Evolutionary conservation across 2,113 vertebrate species (phyloP).

Genomic region (Sitta europaea): DNA sequence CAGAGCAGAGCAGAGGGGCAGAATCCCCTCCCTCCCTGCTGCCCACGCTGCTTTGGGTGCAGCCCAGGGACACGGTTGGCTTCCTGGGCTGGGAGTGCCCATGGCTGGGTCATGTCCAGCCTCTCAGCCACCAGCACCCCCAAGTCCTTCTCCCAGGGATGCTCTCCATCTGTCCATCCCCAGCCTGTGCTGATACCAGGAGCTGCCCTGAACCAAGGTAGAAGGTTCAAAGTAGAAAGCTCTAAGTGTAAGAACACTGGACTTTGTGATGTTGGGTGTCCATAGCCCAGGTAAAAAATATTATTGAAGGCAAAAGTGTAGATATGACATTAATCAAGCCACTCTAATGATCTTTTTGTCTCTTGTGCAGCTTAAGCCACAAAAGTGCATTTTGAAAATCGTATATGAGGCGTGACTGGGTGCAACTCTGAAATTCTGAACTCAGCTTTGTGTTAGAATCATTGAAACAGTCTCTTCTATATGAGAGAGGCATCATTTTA

Average conservation of each 20-base stretch:
- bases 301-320: background rate
- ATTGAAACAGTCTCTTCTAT: background rate
- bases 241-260: background rate
- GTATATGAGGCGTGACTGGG: background rate
- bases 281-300: background rate
- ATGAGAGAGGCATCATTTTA: background rate
- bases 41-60: background rate
- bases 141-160: background rate
- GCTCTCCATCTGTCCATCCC: accelerated
- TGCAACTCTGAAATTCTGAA: background rate
- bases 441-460: background rate
- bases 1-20: background rate
- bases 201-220: background rate
- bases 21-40: background rate
- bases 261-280: accelerated
- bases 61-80: background rate
- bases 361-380: background rate
- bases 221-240: background rate
- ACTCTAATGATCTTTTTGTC: background rate
- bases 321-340: background rate
- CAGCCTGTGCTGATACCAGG: background rate
- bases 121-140: background rate
- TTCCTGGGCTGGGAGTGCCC: background rate
- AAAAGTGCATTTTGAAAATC: background rate
- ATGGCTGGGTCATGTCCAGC: background rate